Evolutionary conservation across 2,113 vertebrate genomes (phyloP).

Genomic region (Speoplatyrhinus poulsoni): DNA sequence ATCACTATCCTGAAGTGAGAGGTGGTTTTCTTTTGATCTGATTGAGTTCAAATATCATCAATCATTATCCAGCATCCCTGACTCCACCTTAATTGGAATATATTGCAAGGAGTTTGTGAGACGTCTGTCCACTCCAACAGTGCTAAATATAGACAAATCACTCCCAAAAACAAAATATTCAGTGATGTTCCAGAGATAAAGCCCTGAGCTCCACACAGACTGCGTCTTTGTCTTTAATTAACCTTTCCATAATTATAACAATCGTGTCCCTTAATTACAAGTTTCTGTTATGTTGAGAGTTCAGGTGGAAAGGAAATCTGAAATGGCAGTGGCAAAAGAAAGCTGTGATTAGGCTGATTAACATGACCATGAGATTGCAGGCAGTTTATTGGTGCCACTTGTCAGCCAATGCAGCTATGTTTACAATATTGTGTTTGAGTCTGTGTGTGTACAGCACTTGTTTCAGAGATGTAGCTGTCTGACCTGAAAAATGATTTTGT

Average conservation of each 20-base stretch:
- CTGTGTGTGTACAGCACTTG: background rate
- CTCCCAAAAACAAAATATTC: background rate
- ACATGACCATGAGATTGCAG: slow-evolving; percentile 65
- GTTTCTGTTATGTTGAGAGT: slow-evolving; percentile 43
- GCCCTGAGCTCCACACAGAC: background rate
- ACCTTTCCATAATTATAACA: slow-evolving; percentile 58
- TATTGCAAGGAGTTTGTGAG: too few relatives aligned
- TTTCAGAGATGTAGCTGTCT: too few relatives aligned
- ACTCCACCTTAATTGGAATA: too few relatives aligned
- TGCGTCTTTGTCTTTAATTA: slow-evolving; percentile 26
- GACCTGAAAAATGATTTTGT: too few relatives aligned
- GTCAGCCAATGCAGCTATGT: background rate
- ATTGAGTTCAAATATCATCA: too few relatives aligned
- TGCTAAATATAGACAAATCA: background rate
- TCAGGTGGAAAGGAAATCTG: slow-evolving; percentile 55
- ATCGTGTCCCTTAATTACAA: slow-evolving; percentile 50
- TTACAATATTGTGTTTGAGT: background rate
- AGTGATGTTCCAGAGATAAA: slow-evolving; percentile 4
- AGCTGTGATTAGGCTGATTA: slow-evolving; percentile 65
- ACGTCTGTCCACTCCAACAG: background rate
- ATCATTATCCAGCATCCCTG: too few relatives aligned
- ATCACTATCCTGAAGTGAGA: too few relatives aligned
- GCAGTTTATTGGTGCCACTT: slow-evolving; percentile 40
- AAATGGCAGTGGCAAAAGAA: slow-evolving; percentile 41
- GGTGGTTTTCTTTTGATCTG: too few relatives aligned